phyloP scores from a whole-genome alignment of 2,113 vertebrate genomes.

The Aythya baeri region DNA sequence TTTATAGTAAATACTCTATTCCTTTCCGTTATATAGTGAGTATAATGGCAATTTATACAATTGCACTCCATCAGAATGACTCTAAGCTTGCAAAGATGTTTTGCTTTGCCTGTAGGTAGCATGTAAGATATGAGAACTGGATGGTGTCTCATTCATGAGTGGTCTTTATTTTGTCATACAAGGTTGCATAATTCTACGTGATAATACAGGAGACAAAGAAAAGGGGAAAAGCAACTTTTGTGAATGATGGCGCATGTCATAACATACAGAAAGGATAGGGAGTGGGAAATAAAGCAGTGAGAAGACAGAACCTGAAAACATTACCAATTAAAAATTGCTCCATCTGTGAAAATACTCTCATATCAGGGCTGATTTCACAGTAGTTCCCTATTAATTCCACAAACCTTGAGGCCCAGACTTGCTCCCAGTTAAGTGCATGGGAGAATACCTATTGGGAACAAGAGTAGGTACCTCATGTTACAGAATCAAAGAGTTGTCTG shows the following conservation, averaged over 20 bases:
- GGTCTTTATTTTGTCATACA: background rate
- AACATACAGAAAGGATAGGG: background rate
- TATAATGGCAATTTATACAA: background rate
- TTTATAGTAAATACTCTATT: conserved; percentile 5
- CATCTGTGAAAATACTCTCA: background rate
- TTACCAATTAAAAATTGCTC: background rate
- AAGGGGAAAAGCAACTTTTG: background rate
- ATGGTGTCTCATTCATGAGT: background rate
- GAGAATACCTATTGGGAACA: background rate
- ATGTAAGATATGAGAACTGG: background rate
- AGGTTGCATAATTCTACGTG: background rate
- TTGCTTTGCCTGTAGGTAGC: background rate
- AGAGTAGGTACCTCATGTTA: background rate
- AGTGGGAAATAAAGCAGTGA: background rate
- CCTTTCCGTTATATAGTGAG: conserved; percentile 15
- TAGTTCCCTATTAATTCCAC: background rate
- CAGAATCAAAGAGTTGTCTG: no score
- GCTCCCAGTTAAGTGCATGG: background rate
- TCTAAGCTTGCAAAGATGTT: conserved; percentile 19
- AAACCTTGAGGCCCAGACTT: background rate
- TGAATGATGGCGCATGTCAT: background rate
- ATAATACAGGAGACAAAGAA: background rate
- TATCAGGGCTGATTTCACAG: background rate
- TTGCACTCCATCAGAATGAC: conserved; percentile 15
- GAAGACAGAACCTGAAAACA: background rate